Evolutionary conservation across 1,140 invertebrate genomes (phyloP), one percentile per base, ranked within the genome.

Genomic region (Drosophila truncata): DNA sequence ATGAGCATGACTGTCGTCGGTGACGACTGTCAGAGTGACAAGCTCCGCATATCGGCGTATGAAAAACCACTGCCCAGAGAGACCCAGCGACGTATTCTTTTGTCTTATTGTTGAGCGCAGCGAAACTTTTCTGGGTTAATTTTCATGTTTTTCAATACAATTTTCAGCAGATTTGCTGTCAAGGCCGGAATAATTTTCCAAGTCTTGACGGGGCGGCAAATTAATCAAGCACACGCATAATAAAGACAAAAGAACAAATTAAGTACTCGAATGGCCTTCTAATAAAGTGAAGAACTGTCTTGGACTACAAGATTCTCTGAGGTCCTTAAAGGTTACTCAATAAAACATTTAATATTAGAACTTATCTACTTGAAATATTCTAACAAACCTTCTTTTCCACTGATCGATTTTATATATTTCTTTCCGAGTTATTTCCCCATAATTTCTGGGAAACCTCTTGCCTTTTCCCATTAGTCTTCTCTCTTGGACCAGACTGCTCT

Each of bases 121-220:
- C 63, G 57, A 59, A 67, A 77, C 74, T 77, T 79, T 79, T 79
- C 77, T 79, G 77, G 77, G 77, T 79, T 79, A 79, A 79, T 79
- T 79, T 79, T 79, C 77, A 64, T 79, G 67, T 79, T 77, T 77
- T 77, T 79, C 76, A 79, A 79, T 79, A 79, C 67, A 61, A 71
- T 69, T 78, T 78, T 64, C 65, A 62, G 66, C 59, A 71, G 61
- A 65, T 79, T 80, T 79, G 76, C 78, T 79, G 78, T 79, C 78
- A 80, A 80, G 78, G 76, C 57, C 54, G 58, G 78, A 79, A 80
- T 80, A 80, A 80, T 80, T 80, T 80, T 80, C 76, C 65, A 72
- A 23, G 58, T 78, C 75, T 69, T 78, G 65, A 27, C 35, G 61
- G 74, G 76, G 74, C 73, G 73, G 65, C 50, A 78, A 78, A 78